Evolutionary conservation across 2,797 vertebrate species (phyloP).

Genomic region (Channallabes apus): DNA sequence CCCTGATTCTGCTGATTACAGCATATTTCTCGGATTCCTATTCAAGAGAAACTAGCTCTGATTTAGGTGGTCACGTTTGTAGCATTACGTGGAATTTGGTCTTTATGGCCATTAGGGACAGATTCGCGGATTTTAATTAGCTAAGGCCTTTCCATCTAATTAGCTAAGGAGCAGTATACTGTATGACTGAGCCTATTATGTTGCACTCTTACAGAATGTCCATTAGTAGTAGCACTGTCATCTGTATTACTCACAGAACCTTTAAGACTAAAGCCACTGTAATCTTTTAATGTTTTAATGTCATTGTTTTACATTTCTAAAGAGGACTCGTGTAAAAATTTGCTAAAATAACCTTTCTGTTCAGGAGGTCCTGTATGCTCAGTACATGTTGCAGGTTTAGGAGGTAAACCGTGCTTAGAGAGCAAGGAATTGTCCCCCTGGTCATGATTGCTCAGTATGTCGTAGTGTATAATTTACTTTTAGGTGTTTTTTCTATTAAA

Average conservation of each 20-base stretch:
- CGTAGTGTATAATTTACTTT: background rate
- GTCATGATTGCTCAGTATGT: background rate
- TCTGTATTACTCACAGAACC: background rate
- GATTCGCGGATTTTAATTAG: constrained; percentile 15
- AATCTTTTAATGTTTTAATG: background rate
- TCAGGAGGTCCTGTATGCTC: background rate
- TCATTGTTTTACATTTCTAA: background rate
- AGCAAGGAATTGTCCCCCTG: background rate
- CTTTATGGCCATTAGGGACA: background rate
- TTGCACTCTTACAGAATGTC: constrained; percentile 4
- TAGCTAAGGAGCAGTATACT: background rate
- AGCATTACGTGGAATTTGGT: background rate
- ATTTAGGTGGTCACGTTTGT: background rate
- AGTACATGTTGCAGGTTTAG: background rate
- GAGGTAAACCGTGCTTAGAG: background rate
- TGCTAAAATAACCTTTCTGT: background rate
- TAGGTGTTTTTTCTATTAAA: background rate
- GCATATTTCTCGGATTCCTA: background rate
- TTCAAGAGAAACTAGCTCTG: background rate
- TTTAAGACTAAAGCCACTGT: background rate
- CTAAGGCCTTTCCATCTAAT: constrained; percentile 4
- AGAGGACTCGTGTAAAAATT: background rate
- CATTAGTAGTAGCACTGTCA: background rate
- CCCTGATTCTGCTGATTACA: background rate
- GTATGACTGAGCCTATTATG: background rate